These are phyloP conservation scores for Muscicapa striata DNA, from an alignment of 2,797 vertebrate species.

Conservation along the genomic window DNA sequence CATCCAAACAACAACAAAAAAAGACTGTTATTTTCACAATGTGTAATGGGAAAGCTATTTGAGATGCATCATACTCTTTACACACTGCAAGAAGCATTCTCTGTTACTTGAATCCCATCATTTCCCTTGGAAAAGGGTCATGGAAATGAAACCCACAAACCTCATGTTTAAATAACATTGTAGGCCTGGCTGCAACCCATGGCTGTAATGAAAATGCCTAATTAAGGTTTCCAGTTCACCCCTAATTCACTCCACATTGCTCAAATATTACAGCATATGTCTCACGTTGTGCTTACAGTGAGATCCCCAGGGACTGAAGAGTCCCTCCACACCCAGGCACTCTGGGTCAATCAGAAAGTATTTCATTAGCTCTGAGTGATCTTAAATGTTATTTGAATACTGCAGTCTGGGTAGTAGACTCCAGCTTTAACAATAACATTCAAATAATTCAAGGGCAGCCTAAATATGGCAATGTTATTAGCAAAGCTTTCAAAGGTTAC, in stretches of 20 bases:
- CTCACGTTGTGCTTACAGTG: not conserved
- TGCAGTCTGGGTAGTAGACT: not conserved
- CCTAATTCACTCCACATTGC: conserved; percentile 24
- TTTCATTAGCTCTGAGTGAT: not conserved
- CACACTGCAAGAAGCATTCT: conserved; percentile 43
- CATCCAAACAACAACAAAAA: not conserved
- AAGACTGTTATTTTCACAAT: not conserved
- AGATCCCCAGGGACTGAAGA: not conserved
- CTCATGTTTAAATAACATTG: conserved; percentile 39
- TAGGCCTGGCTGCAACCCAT: not conserved
- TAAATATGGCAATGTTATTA: not conserved
- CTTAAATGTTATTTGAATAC: not conserved
- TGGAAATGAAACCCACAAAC: conserved; percentile 49
- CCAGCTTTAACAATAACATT: not conserved
- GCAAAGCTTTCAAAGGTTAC: not conserved
- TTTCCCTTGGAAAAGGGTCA: conserved; percentile 38
- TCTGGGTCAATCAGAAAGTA: not conserved
- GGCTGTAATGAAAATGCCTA: conserved; percentile 17
- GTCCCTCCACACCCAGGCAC: not conserved
- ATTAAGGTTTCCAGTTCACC: conserved; percentile 29
- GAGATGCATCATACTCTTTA: conserved; percentile 41
- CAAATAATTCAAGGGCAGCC: not conserved
- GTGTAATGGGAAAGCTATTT: conserved; percentile 48
- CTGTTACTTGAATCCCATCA: conserved; percentile 19
- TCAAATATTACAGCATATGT: not conserved